phyloP scores from a whole-genome alignment of 2,888 invertebrate species.

The Escarpia spicata region DNA sequence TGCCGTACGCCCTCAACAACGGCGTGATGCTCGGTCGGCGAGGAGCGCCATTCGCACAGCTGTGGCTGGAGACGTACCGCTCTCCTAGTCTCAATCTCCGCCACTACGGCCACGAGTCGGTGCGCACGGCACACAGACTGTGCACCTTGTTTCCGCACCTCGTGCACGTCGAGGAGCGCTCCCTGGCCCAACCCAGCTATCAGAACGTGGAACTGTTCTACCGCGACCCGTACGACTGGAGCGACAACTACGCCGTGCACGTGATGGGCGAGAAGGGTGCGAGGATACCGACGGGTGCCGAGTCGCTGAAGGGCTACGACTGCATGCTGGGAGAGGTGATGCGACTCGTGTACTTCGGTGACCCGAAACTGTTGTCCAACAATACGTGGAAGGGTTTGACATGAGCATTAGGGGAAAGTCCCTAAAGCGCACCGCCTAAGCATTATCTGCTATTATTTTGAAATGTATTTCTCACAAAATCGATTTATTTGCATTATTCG shows the following conservation, averaged over 20 bases:
- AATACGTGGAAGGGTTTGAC: neutral
- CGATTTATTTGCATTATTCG: no score
- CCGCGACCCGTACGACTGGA: neutral
- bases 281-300: neutral
- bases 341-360: constrained; percentile 20
- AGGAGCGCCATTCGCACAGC: neutral
- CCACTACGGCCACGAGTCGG: neutral
- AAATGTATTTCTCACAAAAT: no score
- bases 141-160: neutral
- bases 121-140: neutral
- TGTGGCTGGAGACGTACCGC: constrained; percentile 20
- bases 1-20: neutral
- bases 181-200: neutral
- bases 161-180: constrained; percentile 17
- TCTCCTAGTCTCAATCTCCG: neutral
- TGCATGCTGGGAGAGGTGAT: constrained; percentile 14
- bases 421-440: no score
- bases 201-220: neutral
- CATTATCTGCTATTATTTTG: no score
- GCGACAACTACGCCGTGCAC: constrained; percentile 12
- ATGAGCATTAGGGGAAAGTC: no score
- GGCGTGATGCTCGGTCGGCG: constrained; percentile 8
- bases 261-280: neutral
- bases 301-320: neutral
- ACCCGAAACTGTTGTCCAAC: neutral